Conservation (phyloP, 2,888 invertebrate genomes). For the Apamea epomidion region DNA sequence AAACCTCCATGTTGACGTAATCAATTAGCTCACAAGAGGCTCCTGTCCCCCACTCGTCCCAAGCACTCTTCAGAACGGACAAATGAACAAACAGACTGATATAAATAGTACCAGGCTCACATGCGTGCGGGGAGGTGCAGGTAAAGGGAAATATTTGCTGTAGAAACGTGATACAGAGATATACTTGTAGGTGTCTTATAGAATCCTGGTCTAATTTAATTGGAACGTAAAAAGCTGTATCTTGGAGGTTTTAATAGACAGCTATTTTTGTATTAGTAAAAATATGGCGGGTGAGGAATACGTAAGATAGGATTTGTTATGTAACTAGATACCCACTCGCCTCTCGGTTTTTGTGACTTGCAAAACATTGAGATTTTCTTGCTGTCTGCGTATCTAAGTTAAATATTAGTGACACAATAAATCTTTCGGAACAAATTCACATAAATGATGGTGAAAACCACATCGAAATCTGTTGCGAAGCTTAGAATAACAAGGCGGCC, state of each 20-base stretch:
- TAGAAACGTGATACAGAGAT: constrained; percentile 32
- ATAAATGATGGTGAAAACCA: not conserved
- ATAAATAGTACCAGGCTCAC: constrained; percentile 36
- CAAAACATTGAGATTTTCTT: not conserved
- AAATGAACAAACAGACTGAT: constrained; percentile 53
- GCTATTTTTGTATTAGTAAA: not conserved
- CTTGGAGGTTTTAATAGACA: not conserved
- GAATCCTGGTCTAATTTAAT: constrained; percentile 2
- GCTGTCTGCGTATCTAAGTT: not conserved
- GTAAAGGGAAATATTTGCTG: constrained; percentile 17
- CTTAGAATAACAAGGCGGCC: not conserved
- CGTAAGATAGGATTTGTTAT: not conserved
- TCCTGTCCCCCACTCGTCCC: constrained; percentile 24
- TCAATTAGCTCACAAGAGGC: constrained; percentile 43
- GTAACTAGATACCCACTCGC: not conserved
- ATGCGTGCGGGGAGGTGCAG: not conserved
- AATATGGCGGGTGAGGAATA: not conserved
- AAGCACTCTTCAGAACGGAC: constrained; percentile 46
- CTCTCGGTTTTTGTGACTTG: not conserved
- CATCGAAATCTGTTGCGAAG: not conserved
- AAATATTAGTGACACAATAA: not conserved
- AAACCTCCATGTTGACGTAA: constrained; percentile 44
- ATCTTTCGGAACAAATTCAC: not conserved
- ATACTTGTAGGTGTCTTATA: constrained; percentile 5
- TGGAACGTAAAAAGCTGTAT: not conserved